These are phyloP conservation scores for Drymodes brunneopygia DNA, from an alignment of 2,113 vertebrate species.

Conservation along the genomic window DNA sequence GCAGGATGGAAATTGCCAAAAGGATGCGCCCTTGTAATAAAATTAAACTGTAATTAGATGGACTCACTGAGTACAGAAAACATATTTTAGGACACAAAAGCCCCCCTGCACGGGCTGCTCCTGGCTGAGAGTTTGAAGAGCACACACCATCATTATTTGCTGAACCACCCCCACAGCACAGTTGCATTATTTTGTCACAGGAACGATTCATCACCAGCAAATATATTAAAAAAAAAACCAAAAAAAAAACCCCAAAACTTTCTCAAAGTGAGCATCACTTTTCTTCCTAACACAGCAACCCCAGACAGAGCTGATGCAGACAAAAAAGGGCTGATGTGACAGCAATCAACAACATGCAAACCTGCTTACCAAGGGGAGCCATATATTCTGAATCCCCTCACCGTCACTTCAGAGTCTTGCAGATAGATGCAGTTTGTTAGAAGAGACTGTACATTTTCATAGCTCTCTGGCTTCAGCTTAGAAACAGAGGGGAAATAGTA, in stretches of 20 bases:
- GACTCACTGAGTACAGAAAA: not conserved
- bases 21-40: not conserved
- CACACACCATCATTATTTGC: not conserved
- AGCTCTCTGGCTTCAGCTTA: slow-evolving; percentile 95
- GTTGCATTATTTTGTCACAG: not conserved
- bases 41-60: not conserved
- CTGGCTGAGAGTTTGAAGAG: not conserved
- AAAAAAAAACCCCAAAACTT: too few relatives aligned
- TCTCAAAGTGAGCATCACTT: not conserved
- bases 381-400: slow-evolving; percentile 91
- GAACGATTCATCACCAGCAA: not conserved
- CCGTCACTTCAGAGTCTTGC: slow-evolving; percentile 93
- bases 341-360: slow-evolving; percentile 17
- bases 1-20: not conserved
- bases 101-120: not conserved
- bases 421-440: slow-evolving; percentile 98
- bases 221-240: too few relatives aligned
- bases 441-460: slow-evolving; percentile 93
- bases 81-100: not conserved
- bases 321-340: not conserved
- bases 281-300: not conserved
- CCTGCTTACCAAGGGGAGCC: slow-evolving; percentile 92
- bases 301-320: not conserved
- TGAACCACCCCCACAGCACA: not conserved
- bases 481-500: slow-evolving; percentile 97